Evolutionary conservation across 2,888 invertebrate genomes (phyloP), one percentile per base, ranked within the genome.

Genomic region (Diarsia mendica): DNA sequence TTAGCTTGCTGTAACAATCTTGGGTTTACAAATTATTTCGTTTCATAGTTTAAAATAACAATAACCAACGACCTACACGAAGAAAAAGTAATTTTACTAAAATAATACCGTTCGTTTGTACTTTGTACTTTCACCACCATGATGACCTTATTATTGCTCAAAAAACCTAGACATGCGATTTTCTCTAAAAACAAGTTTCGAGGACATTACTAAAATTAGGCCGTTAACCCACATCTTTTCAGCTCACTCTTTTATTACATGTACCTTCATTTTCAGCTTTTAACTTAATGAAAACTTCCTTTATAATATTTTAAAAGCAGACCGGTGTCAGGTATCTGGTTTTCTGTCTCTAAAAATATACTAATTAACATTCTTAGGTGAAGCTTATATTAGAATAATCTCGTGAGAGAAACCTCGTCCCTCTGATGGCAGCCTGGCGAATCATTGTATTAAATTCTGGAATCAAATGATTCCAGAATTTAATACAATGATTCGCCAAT

Each of bases 181-280:
- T 33, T 18, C 33, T 1, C 18, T 60, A 15, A 28, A 28, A 58
- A 3, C 18, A 28, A 60, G 28, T 58, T 61, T 11, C 39, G 33
- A 39, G 20, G 15, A 61, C 28, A 48, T 78, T 39, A 23, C 48
- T 48, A 18, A 44, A 53, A 44, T 58, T n/a, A 63, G 61, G n/a
- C 13, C 10, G 3, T 53, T 76, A 67, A n/a, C 53, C 53, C 61
- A n/a, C 13, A 69, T 61, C 28, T 68, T 67, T 49, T 11, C n/a
- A 44, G 11, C 18, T 69, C 13, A 15, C 28, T 28, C n/a, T 53
- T 61, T 79, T 53, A 64, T 33, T 49, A 64, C 44, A 70, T 44
- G 15, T 61, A 53, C 79, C 44, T n/a, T 63, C 28, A 48, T 48
- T 78, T 61, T 44, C 48, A 70, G 77, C 77, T 77, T 49, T 77